A percentile compares a stretch with the other conserved stretches of the same genome.
Evolutionary conservation across 2,797 vertebrate genomes (phyloP).

Genomic region (Vireo griseus): DNA sequence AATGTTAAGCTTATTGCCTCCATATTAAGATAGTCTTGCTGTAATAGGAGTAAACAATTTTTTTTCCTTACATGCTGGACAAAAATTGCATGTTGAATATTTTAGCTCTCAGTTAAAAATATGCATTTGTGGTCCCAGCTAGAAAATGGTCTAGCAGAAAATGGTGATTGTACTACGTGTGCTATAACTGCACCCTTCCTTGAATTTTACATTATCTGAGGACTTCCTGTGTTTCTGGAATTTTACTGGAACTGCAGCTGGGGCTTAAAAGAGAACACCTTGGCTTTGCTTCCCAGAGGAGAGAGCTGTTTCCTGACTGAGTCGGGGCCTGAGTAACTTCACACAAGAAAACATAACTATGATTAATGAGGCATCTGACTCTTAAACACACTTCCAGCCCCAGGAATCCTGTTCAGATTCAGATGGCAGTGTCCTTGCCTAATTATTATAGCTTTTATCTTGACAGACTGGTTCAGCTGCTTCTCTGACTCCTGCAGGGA

Average conservation of each 20-base stretch:
- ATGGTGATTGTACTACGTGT: not conserved
- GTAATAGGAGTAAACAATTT: not conserved
- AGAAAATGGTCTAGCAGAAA: not conserved
- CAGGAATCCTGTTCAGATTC: not conserved
- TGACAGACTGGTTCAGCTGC: constrained; percentile 19
- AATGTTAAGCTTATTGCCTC: not conserved
- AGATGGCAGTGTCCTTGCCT: not conserved
- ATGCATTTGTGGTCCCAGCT: not conserved
- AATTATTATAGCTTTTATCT: not conserved
- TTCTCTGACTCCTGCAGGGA: not conserved
- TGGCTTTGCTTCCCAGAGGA: not conserved
- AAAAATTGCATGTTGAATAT: not conserved
- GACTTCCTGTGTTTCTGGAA: not conserved
- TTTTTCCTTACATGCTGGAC: not conserved
- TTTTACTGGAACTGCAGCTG: not conserved
- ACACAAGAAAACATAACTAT: not conserved
- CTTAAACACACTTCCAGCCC: not conserved
- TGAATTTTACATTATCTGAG: not conserved
- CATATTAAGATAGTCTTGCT: not conserved
- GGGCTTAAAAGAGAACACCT: not conserved
- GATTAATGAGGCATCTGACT: not conserved
- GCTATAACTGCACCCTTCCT: not conserved
- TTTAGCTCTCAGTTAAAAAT: not conserved
- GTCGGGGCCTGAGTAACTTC: not conserved
- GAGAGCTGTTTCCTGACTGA: not conserved